Conservation (phyloP, 2,113 vertebrate genomes). For the Eolophus roseicapilla region DNA sequence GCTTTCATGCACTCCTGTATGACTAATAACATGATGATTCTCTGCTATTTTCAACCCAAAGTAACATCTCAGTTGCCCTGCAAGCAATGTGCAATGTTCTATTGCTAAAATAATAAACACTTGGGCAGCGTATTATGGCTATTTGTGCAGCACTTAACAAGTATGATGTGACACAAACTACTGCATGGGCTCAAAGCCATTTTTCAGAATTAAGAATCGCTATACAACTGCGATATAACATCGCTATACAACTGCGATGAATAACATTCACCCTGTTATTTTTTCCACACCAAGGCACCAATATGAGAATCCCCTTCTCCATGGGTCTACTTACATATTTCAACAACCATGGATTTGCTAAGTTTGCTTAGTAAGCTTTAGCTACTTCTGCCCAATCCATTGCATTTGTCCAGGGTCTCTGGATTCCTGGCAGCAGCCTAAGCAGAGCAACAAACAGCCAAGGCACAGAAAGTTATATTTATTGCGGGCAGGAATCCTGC, state of each 20-base stretch:
- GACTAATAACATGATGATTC: background rate
- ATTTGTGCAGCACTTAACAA: background rate
- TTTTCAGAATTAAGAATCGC: conserved; percentile 13
- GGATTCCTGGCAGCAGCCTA: background rate
- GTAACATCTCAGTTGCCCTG: background rate
- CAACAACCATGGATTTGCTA: background rate
- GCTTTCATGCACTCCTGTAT: background rate
- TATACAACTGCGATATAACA: too few species aligned
- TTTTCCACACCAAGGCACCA: background rate
- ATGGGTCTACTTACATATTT: background rate
- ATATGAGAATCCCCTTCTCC: background rate
- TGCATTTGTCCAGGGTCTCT: background rate
- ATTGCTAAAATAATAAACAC: background rate
- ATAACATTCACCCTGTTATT: background rate
- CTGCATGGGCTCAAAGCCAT: background rate
- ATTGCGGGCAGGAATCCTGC: background rate
- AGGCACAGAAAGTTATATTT: background rate
- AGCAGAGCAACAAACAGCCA: background rate
- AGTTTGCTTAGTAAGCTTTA: background rate
- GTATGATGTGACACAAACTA: background rate
- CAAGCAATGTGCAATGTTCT: background rate
- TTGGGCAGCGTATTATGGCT: background rate
- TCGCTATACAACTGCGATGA: background rate
- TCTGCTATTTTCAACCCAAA: background rate
- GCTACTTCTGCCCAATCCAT: background rate